Conservation (phyloP, 2,888 invertebrate genomes). For the Agonopterix heracliana region DNA sequence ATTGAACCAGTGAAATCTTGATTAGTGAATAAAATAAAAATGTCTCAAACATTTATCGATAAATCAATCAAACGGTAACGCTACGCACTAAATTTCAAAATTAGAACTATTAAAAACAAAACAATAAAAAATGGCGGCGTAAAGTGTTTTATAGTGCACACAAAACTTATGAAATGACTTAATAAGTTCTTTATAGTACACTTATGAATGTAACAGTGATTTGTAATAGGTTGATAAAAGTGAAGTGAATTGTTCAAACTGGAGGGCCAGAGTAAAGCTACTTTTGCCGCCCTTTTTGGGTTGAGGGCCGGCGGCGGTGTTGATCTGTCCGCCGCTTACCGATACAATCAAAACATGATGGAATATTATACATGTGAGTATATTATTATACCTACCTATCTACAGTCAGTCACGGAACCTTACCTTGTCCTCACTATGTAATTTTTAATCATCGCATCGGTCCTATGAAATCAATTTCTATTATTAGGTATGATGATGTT, state of each 20-base stretch:
- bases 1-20: no score
- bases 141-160: slow-evolving; percentile 14
- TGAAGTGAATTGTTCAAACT: slow-evolving; percentile 69
- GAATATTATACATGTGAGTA: slow-evolving; percentile 98
- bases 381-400: neutral
- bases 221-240: slow-evolving; percentile 22
- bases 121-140: slow-evolving; percentile 24
- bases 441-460: no score
- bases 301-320: slow-evolving; percentile 83
- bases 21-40: slow-evolving; percentile 2
- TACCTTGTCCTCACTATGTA: no score
- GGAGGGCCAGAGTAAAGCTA: slow-evolving; percentile 80
- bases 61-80: slow-evolving; percentile 13
- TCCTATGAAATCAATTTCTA: no score
- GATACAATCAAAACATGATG: slow-evolving; percentile 99
- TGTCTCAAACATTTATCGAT: slow-evolving; percentile 11
- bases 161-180: no score
- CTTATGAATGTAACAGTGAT: slow-evolving; percentile 11
- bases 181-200: neutral
- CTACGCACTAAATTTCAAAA: slow-evolving; percentile 14
- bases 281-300: slow-evolving; percentile 79
- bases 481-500: no score
- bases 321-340: slow-evolving; percentile 95
- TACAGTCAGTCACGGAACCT: neutral
- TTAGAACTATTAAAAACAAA: slow-evolving; percentile 1